Base-by-base conservation (phyloP, 2,888 invertebrate species). In the Piscicola geometra region DNA sequence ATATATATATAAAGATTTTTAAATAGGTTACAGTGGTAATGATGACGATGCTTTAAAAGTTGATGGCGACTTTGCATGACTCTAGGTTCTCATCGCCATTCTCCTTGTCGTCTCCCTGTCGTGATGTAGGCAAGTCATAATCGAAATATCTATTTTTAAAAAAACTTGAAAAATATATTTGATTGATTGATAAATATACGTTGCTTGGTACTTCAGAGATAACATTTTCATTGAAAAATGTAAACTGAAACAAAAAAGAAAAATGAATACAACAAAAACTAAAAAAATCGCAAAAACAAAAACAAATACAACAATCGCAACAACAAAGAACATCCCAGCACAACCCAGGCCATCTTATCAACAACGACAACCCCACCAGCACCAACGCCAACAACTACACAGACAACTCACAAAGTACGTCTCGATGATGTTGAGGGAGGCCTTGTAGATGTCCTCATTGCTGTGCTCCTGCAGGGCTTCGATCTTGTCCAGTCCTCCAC, bases 401-500 rank as follows among this genome's bases (percentile, higher is more conserved):
- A n/a, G 21, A 47, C 5, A 56, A 56, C 60, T 18, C 60, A 56
- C 60, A 56, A 88, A 88, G 82, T 84, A 88, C 76, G 84, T 85
- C 56, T 87, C 86, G 76, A 88, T 86, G 78, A 88, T 83, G 52
- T 82, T 81, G 76, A 86, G 83, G 0, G 87, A 84, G 35, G 83
- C 81, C 75, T 85, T 82, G 83, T 88, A 88, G 12, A 88, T 84
- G 25, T 85, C 82, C 77, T 86, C 85, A 79, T 87, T 87, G 76
- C 86, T 86, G 79, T 87, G 87, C 36, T 84, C 83, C 81, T 88
- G 88, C 21, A 88, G 83, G 12, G 80, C 80, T 80, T 88, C 88
- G 75, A 88, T 84, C 76, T 85, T 85, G 80, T 88, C 88, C 9
- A 88, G 80, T 1, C 87, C 88, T 0, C 93, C 94, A 78, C 91